Conservation (phyloP, 2,797 vertebrate species). For the Ctenochaetus hawaiiensis region DNA sequence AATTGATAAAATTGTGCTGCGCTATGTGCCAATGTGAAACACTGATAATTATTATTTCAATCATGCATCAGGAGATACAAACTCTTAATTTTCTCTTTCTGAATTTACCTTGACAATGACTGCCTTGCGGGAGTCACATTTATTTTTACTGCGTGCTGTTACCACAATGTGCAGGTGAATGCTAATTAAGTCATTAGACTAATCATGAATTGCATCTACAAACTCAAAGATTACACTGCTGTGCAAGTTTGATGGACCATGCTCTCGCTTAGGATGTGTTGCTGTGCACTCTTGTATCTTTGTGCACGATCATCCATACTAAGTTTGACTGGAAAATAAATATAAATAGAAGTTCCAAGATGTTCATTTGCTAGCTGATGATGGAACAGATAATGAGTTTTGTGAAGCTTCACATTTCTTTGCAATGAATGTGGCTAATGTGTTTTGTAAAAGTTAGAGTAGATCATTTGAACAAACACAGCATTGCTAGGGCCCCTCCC, state of each 20-base stretch:
- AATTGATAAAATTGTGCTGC: constrained; percentile 23
- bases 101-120: constrained; percentile 37
- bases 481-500: too few relatives aligned
- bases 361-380: constrained; percentile 9
- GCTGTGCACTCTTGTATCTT: background rate
- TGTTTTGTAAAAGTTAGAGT: background rate
- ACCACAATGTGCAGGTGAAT: constrained; percentile 38
- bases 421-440: background rate
- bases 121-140: constrained; percentile 24
- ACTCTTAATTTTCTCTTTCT: constrained; percentile 24
- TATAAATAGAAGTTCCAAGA: constrained; percentile 1
- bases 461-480: too few relatives aligned
- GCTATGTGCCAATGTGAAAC: constrained; percentile 23
- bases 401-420: background rate
- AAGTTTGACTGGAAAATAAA: constrained; percentile 16
- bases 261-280: constrained; percentile 3
- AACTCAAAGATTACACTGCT: constrained; percentile 9
- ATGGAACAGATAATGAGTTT: background rate
- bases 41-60: constrained; percentile 48
- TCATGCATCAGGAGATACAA: constrained; percentile 38
- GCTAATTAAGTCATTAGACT: constrained; percentile 49
- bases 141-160: constrained; percentile 30
- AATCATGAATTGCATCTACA: constrained; percentile 31
- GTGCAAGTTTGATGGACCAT: background rate
- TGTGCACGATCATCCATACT: constrained; percentile 8